Base-by-base conservation (phyloP, 2,797 vertebrate genomes). In the Sebastolobus altivelis region DNA sequence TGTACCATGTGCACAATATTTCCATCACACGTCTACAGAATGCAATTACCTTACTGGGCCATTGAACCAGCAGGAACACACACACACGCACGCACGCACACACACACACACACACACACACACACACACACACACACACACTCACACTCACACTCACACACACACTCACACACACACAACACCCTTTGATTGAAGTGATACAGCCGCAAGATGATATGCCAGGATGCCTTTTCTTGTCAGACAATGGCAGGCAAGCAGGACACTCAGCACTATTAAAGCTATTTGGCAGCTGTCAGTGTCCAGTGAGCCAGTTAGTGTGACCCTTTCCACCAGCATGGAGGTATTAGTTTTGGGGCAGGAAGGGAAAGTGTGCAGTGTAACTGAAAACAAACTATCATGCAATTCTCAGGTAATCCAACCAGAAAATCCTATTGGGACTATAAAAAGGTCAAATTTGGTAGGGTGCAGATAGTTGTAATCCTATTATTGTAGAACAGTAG, bases 391-490 rank as follows among this genome's bases (percentile, higher is more conserved):
- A 7, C 54, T 40, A 54, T 72, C 27, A 13, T 60, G 78, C 62
- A 65, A 77, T 83, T 77, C 29, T 61, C 59, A 59, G 43, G 27
- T 90, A 83, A 88, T 89, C 80, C 75, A 83, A 76, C 73, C 72
- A 68, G 59, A 85, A 87, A 83, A 83, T 80, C 80, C 68, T 35
- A 54, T 82, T 84, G 49, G 33, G 33, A 59, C 68, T 61, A 40
- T 83, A 82, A 72, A 79, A 75, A 29, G 46, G 63, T 54, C 58
- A 12, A 49, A 74, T 61, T 66, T 25, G 55, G 33, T 63, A 25
- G 40, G 59, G 71, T 67, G 40, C 2, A 82, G 27, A 74, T 74
- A 29, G 74, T 46, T 84, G 73, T 86, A 87, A 86, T 87, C 66
- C 79, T 69, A 5, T 80, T 49, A 55, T 58, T 71, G 67, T 65